Conservation (phyloP, 2,888 invertebrate species). For the Aelia acuminata region DNA sequence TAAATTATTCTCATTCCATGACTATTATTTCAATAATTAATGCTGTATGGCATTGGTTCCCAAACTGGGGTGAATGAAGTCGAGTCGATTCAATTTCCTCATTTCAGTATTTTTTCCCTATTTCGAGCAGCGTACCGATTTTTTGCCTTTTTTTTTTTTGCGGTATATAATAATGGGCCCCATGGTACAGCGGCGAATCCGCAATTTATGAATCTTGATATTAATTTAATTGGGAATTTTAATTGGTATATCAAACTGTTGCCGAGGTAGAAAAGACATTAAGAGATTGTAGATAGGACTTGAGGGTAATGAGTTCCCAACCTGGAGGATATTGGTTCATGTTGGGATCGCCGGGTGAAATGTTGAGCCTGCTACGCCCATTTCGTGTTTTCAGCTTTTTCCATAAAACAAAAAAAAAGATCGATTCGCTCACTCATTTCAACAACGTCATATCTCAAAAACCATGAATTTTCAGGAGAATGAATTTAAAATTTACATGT, state of each 20-base stretch:
- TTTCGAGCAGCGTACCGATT: neutral
- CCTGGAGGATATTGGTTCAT: neutral
- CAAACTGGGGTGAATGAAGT: too few species aligned
- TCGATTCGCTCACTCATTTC: too few species aligned
- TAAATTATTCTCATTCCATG: too few species aligned
- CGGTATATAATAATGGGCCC: neutral
- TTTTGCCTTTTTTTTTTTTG: neutral
- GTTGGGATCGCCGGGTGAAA: neutral
- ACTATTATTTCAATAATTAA: too few species aligned
- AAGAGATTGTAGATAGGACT: neutral
- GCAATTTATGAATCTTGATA: constrained; percentile 26
- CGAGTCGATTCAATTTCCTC: neutral
- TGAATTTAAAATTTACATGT: too few species aligned
- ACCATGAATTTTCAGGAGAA: too few species aligned
- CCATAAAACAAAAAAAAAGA: too few species aligned
- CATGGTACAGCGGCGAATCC: neutral
- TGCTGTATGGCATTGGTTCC: too few species aligned
- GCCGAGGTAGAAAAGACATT: neutral
- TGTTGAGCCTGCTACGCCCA: neutral
- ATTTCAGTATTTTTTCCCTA: neutral
- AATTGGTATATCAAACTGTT: constrained; percentile 15
- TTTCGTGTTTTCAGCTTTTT: neutral
- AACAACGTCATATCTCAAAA: too few species aligned
- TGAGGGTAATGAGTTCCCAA: neutral
- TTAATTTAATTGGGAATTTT: constrained; percentile 36